phyloP scores from a whole-genome alignment of 2,888 invertebrate genomes.

The Lasius platythorax region DNA sequence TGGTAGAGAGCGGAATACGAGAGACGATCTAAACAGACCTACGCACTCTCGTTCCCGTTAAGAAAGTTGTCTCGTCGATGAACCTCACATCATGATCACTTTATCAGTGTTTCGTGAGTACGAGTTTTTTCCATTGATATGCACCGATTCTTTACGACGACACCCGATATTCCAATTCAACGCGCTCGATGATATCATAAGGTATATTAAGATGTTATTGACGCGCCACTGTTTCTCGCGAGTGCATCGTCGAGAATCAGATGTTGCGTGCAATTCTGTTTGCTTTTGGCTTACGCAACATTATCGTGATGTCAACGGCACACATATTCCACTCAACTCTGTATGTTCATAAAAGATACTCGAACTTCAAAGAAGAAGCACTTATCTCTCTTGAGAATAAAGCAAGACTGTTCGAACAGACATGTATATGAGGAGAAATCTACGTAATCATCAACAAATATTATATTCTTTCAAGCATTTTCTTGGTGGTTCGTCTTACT shows the following conservation, averaged over 20 bases:
- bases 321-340: neutral
- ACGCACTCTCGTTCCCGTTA: conserved; percentile 18
- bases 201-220: conserved; percentile 53
- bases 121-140: conserved; percentile 58
- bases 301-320: conserved; percentile 25
- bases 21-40: conserved; percentile 19
- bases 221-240: conserved; percentile 34
- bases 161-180: conserved; percentile 43
- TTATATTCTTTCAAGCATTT: neutral
- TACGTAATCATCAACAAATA: conserved; percentile 10
- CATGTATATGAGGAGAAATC: neutral
- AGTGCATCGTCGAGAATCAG: conserved; percentile 39
- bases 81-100: conserved; percentile 29
- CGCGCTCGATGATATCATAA: conserved; percentile 47
- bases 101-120: conserved; percentile 42
- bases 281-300: conserved; percentile 45
- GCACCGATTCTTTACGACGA: conserved; percentile 46
- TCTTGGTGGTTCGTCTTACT: neutral
- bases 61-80: conserved; percentile 42
- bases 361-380: conserved; percentile 22
- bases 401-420: conserved; percentile 15
- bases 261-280: conserved; percentile 46
- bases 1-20: conserved; percentile 1
- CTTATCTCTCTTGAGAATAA: conserved; percentile 34
- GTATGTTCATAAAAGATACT: conserved; percentile 21